Base-by-base conservation (phyloP, 2,113 vertebrate species). In the Notothenia coriiceps region DNA sequence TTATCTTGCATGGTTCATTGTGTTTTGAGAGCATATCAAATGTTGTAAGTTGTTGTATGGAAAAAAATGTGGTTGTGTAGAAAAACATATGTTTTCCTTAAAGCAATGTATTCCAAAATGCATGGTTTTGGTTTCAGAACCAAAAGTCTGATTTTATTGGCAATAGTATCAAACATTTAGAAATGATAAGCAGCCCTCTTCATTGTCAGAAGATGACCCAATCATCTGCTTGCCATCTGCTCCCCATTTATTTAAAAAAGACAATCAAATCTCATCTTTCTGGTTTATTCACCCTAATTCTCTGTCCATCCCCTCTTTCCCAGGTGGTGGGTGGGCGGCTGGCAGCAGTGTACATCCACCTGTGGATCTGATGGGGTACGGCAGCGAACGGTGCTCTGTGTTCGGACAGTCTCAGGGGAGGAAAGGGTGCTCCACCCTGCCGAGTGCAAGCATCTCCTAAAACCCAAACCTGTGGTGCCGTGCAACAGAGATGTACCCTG, bases 291-390 rank as follows among this genome's bases (percentile, higher is more conserved):
- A 59, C 10, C 18, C 20, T 59, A 29, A 60, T 8, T 73, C 62
- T 6, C 35, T 67, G 22, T 60, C 46, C 14, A 12, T 47, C 33
- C 22, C 1, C 3, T 76, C 10, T 10, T 13, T 51, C 46, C 64
- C 89, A 99, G 98, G 84, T 99, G 98, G 98, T 99, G 98, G 98
- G 93, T 97, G 66, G 97, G 97, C 3, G 96, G 98, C 51, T 99
- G 98, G 98, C 97, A 99, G 93, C 95, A 96, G 0, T 99, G 98
- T 66, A 96, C 97, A 0, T 78, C 95, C 0, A 96, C 96, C 0
- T 99, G 98, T 69, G 98, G 98, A 2, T 93, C 95, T 10, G 90
- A 92, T 0, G 98, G 98, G 5, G 84, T 96, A 76, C 97, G 96
- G 84, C 98, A 96, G 75, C 94, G 98, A n/a, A 96, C 96, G 0